Conservation (phyloP, 2,113 vertebrate genomes). For the Typhlomys cinereus region DNA sequence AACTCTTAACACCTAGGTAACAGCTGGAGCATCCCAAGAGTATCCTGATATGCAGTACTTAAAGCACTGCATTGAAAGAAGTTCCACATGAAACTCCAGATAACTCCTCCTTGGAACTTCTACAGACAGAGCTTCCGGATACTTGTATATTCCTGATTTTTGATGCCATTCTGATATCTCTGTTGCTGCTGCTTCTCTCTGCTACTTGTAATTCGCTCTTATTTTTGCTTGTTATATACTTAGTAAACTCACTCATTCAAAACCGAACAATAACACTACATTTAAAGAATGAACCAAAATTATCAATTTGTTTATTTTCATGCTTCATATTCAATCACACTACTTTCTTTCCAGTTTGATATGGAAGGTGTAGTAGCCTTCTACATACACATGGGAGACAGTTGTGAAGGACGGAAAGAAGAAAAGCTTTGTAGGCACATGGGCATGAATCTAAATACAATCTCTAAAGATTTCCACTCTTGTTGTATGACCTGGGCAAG, state of each 20-base stretch:
- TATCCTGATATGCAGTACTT: too few species aligned
- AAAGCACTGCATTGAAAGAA: too few species aligned
- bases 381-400: neutral
- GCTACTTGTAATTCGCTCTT: too few species aligned
- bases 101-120: too few species aligned
- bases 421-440: neutral
- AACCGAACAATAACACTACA: neutral
- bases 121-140: too few species aligned
- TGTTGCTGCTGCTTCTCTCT: too few species aligned
- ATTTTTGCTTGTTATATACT: too few species aligned
- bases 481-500: neutral
- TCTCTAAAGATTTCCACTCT: neutral
- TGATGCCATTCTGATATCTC: too few species aligned
- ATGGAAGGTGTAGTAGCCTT: neutral
- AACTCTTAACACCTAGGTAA: neutral
- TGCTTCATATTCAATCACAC: neutral
- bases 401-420: neutral
- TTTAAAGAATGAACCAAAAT: neutral
- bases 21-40: neutral
- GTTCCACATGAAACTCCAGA: too few species aligned
- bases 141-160: too few species aligned
- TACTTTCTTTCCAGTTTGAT: neutral
- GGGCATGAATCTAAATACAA: neutral
- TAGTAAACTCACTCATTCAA: too few species aligned
- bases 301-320: neutral